Evolutionary conservation across 1,140 invertebrate genomes (phyloP).

Genomic region (Bactericera cockerelli): DNA sequence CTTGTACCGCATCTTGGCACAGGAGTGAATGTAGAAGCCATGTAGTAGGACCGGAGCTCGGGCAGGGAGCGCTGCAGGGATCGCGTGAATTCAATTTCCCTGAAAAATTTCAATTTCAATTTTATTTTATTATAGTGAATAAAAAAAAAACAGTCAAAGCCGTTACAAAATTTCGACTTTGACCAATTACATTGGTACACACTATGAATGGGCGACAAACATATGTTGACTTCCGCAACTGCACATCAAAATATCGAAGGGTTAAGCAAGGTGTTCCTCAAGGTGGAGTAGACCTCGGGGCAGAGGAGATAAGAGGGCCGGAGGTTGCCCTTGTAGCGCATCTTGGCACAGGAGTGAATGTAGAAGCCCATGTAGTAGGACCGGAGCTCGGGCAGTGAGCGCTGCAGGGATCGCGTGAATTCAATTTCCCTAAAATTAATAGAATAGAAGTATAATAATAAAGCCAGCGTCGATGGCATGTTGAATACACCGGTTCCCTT

Average conservation of each 20-base stretch:
- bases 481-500: too few species aligned
- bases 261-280: too few species aligned
- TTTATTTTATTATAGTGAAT: too few species aligned
- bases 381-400: conserved; percentile 41
- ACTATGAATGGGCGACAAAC: too few species aligned
- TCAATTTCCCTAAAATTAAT: conserved; percentile 73
- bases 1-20: conserved; percentile 96
- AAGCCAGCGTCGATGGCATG: too few species aligned
- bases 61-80: conserved; percentile 43
- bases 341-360: conserved; percentile 92
- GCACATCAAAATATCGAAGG: too few species aligned
- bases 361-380: conserved; percentile 99
- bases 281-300: conserved; percentile 75
- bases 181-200: too few species aligned
- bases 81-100: conserved; percentile 70
- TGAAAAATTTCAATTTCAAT: conserved; percentile 32
- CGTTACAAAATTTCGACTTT: too few species aligned
- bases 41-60: conserved; percentile 77
- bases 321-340: conserved; percentile 88
- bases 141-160: too few species aligned
- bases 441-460: too few species aligned
- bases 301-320: conserved; percentile 79
- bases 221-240: too few species aligned
- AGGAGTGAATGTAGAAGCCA: conserved; percentile 97
- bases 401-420: conserved; percentile 54